Evolutionary conservation across 2,113 vertebrate genomes (phyloP), one percentile per base, ranked within the genome.

Genomic region (Pituophis catenifer): DNA sequence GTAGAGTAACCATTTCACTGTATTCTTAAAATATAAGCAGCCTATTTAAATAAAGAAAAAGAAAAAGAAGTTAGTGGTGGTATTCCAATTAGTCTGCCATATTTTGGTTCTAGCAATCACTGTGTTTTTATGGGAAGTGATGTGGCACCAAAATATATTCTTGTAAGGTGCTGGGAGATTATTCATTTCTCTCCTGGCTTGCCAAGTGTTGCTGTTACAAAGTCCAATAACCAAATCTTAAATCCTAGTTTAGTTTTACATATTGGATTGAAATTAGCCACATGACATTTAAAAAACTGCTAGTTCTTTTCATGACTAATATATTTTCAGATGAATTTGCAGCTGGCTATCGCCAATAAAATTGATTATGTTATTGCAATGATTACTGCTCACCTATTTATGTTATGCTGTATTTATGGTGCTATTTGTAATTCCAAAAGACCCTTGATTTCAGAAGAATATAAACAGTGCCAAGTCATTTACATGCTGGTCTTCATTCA

Each of bases 121-220:
- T 54, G 15, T 86, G 95, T 95, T 93, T 86, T 90, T 75, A 53
- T 94, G 93, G 94, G 88, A 95, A 96, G 91, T 90, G 8, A 17
- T 94, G 94, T 96, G 89, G 50, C 54, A 90, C 53, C 93, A n/a
- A 95, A 97, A 93, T 94, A 94, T 87, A 94, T 88, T 11, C 57
- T 33, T 86, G 29, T 93, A 95, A 95, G 92, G 90, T 95, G 50
- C 17, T 88, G 94, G 50, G 94, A 55, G 93, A 95, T 95, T 92
- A 95, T 96, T 93, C 94, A 95, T 94, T 92, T 55, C 70, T 94
- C 57, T 94, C 86, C 50, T 8, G 0, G 89, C 70, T 92, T 96
- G 94, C 54, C 92, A 94, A 88, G 70, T 93, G 94, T 96, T 91
- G 44, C 58, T n/a, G 55, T 94, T 96, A 48, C 91, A n/a, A 94